phyloP scores from a whole-genome alignment of 37 sponge, comb jelly and placozoan species.

The Haliclona indistincta region DNA sequence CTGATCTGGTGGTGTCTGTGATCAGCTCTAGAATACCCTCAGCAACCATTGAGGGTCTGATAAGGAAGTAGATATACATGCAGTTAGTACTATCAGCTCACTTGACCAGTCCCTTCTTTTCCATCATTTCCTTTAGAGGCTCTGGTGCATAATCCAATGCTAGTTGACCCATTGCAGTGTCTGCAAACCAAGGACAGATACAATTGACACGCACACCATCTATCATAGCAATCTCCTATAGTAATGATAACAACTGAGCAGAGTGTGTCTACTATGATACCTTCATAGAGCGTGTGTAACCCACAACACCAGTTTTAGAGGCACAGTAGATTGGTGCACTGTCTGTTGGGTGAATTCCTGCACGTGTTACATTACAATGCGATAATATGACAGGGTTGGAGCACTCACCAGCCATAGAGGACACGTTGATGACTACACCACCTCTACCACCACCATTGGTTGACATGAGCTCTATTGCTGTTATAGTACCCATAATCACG shows the following conservation, averaged over 20 bases:
- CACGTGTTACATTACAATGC: too few species aligned
- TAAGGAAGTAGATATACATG: too few species aligned
- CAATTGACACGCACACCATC: constrained; percentile 72
- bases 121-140: background rate
- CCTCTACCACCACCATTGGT: constrained; percentile 54
- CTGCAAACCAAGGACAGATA: constrained; percentile 41
- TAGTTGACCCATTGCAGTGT: background rate
- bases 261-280: background rate
- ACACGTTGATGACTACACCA: constrained; percentile 72
- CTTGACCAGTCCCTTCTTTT: background rate
- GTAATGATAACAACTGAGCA: background rate
- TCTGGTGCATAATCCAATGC: background rate
- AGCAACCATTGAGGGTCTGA: constrained; percentile 27
- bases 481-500: constrained; percentile 54
- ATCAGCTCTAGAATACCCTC: constrained; percentile 8
- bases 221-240: background rate
- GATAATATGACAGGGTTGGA: too few species aligned
- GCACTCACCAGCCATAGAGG: constrained; percentile 74
- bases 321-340: constrained; percentile 64
- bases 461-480: constrained; percentile 78
- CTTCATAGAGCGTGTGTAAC: constrained; percentile 50
- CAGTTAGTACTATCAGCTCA: background rate
- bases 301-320: constrained; percentile 67
- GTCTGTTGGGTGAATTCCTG: constrained; percentile 48
- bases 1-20: constrained; percentile 10